phyloP scores from a whole-genome alignment of 1,140 invertebrate genomes.

The Manduca sexta region DNA sequence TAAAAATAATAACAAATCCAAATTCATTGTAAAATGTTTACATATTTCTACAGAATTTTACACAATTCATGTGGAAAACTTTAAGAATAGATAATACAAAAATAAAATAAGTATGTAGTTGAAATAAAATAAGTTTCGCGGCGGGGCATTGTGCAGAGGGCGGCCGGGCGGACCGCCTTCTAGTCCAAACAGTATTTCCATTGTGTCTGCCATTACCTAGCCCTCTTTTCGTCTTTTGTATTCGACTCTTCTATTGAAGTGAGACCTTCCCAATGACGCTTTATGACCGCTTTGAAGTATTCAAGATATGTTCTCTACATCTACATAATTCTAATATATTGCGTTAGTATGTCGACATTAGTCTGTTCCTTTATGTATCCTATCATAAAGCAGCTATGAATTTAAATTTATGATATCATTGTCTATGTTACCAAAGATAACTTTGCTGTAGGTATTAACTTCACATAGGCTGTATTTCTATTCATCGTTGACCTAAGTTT shows the following conservation, averaged over 20 bases:
- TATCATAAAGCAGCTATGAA: no score
- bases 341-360: background rate
- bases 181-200: conserved; percentile 68
- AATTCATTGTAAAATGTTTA: no score
- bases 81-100: conserved; percentile 39
- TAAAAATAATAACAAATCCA: no score
- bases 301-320: conserved; percentile 43
- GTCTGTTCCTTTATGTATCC: background rate
- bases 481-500: no score
- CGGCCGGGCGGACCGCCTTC: conserved; percentile 42
- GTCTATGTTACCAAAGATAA: no score
- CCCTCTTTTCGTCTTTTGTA: conserved; percentile 68
- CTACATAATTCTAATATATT: conserved; percentile 37
- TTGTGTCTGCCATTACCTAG: conserved; percentile 68
- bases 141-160: conserved; percentile 52
- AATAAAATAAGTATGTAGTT: conserved; percentile 47
- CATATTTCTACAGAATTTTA: no score
- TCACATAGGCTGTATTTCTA: no score
- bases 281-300: conserved; percentile 66
- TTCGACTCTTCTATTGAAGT: conserved; percentile 64
- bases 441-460: no score
- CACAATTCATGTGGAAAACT: conserved; percentile 29
- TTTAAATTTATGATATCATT: no score
- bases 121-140: conserved; percentile 59
- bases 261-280: conserved; percentile 67